A percentile compares a stretch with the other conserved stretches of the same genome.
These are phyloP conservation scores for Corythoichthys intestinalis DNA, from an alignment of 2,113 vertebrate species.

Conservation along the genomic window DNA sequence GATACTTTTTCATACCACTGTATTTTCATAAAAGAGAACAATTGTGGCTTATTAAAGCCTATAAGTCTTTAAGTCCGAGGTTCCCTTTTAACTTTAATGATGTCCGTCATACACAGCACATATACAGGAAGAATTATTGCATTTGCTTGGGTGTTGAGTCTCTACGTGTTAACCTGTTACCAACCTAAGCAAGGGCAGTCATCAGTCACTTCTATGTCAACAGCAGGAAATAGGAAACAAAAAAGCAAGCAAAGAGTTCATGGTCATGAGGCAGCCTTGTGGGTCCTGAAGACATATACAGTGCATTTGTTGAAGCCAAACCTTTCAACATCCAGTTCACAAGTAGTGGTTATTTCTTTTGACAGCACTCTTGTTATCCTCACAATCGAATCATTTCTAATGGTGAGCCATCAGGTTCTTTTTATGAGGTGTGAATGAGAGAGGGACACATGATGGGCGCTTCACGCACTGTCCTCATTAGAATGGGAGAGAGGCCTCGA, in stretches of 20 bases:
- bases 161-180: not conserved
- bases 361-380: slow-evolving; percentile 34
- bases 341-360: slow-evolving; percentile 30
- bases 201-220: not conserved
- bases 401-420: slow-evolving; percentile 26
- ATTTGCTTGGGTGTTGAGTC: not conserved
- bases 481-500: slow-evolving; percentile 14
- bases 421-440: slow-evolving; percentile 33
- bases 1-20: too few species aligned
- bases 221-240: not conserved
- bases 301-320: slow-evolving; percentile 21
- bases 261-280: slow-evolving; percentile 14
- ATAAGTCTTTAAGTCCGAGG: too few species aligned
- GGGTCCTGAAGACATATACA: slow-evolving; percentile 38
- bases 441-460: slow-evolving; percentile 6
- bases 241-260: not conserved
- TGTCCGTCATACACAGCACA: not conserved
- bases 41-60: too few species aligned
- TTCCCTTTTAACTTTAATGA: not conserved
- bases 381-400: slow-evolving; percentile 24
- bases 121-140: not conserved
- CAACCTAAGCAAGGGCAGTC: not conserved
- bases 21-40: too few species aligned
- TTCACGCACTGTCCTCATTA: slow-evolving; percentile 17
- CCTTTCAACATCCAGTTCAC: slow-evolving; percentile 32